Evolutionary conservation across 2,113 vertebrate genomes (phyloP).

Genomic region (Anhinga rufa): DNA sequence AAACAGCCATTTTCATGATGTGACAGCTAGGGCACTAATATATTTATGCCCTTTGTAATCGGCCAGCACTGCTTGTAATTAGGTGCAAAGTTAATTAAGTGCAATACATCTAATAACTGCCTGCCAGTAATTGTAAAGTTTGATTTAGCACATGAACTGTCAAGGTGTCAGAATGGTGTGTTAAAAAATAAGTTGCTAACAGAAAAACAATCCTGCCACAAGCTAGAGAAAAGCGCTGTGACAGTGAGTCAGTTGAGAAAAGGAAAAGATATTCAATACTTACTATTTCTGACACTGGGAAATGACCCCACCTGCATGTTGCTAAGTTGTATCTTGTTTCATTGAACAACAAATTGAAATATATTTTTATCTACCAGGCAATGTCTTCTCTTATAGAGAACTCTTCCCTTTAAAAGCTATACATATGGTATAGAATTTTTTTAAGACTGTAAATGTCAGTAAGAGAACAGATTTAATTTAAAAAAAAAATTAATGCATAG

Average conservation of each 20-base stretch:
- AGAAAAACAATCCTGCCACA: neutral
- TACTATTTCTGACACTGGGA: neutral
- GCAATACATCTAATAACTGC: slow-evolving; percentile 67
- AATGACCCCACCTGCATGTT: neutral
- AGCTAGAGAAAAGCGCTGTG: neutral
- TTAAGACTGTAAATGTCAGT: neutral
- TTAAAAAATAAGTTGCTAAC: slow-evolving; percentile 41
- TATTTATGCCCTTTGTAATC: slow-evolving; percentile 62
- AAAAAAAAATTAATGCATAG: neutral
- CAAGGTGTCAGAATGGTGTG: slow-evolving; percentile 34
- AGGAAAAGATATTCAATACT: neutral
- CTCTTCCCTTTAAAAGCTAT: neutral
- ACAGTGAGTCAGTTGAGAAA: neutral
- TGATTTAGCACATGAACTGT: slow-evolving; percentile 66
- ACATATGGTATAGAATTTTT: neutral
- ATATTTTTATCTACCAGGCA: neutral
- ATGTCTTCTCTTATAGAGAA: neutral
- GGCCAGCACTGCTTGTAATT: slow-evolving; percentile 65
- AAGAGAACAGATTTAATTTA: neutral
- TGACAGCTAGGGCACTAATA: slow-evolving; percentile 63
- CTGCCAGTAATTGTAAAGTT: slow-evolving; percentile 77
- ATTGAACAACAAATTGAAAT: neutral
- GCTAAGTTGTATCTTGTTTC: neutral
- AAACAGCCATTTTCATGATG: slow-evolving; percentile 41
- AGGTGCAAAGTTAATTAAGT: slow-evolving; percentile 74